phyloP scores from a whole-genome alignment of 2,888 invertebrate genomes.

The Lycaena phlaeas region DNA sequence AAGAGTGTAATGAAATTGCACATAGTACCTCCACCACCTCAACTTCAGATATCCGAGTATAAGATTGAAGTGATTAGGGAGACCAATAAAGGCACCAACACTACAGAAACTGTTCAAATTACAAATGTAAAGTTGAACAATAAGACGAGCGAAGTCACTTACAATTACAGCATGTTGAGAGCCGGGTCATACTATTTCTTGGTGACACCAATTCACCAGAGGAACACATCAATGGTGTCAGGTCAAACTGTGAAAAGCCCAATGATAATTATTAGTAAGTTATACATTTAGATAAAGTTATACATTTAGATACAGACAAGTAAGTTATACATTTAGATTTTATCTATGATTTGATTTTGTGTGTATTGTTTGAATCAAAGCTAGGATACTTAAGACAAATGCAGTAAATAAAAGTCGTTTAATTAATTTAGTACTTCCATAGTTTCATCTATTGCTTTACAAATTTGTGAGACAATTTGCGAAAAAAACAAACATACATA shows the following conservation, averaged over 20 bases:
- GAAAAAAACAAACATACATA: too few species aligned
- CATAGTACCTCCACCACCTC: slow-evolving; percentile 45
- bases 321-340: too few species aligned
- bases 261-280: slow-evolving; percentile 52
- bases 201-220: slow-evolving; percentile 43
- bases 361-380: too few species aligned
- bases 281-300: too few species aligned
- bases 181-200: slow-evolving; percentile 49
- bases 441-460: too few species aligned
- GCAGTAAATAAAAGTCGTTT: too few species aligned
- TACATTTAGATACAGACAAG: too few species aligned
- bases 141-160: slow-evolving; percentile 39
- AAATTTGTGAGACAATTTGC: too few species aligned
- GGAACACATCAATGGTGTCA: too few species aligned
- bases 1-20: slow-evolving; percentile 42
- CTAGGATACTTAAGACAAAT: too few species aligned
- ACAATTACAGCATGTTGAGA: slow-evolving; percentile 41
- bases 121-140: slow-evolving; percentile 29
- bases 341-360: neutral
- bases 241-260: slow-evolving; percentile 50
- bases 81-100: slow-evolving; percentile 28
- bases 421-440: too few species aligned
- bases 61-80: slow-evolving; percentile 38
- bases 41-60: slow-evolving; percentile 40
- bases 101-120: slow-evolving; percentile 25